Evolutionary conservation across 2,113 vertebrate genomes (phyloP), one percentile per base, ranked within the genome.

Genomic region (Sclerurus mexicanus): DNA sequence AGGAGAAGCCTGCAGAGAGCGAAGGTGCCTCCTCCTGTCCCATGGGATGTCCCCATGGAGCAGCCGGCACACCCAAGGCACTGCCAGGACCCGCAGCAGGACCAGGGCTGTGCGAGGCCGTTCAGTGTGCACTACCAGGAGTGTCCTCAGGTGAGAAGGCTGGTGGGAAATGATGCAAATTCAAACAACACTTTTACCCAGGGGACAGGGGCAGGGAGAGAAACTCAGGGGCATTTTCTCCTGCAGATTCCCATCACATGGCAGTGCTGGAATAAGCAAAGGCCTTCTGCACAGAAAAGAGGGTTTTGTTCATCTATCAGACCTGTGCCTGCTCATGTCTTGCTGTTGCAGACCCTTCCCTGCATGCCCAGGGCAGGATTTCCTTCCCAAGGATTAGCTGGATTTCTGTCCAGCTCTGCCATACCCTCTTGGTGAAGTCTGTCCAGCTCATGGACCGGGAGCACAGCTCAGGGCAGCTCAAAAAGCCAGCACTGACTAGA

Each of bases 81-180:
- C 39, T 3, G 23, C 4, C 67, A 77, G 72, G 13, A 46, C 59
- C 55, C 0, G 0, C 60, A 8, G 44, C 2, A 53, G 59, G 20
- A 11, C 33, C 3, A 1, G 2, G 17, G 12, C 31, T 5, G 7
- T 12, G 11, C 0, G 0, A 67, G 33, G 52, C 28, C 4, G 0
- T 6, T 35, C 50, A 39, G 0, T 3, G 3, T 12, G 12, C 8
- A 1, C 39, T 30, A 19, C 37, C 66, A 59, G 39, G 39, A 53
- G 4, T 8, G 5, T 16, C 72, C 56, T 30, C 19, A 7, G 42
- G 17, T 55, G 68, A 59, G 35, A 60, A 60, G 62, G 5, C 44
- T 47, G 55, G 12, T 58, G 56, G 14, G 20, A 42, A 75, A 53
- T 3, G 10, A 10, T 15, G 37, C 9, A 14, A 31, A 53, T 42